Conservation (phyloP, 2,797 vertebrate genomes). For the Spondyliosoma cantharus region DNA sequence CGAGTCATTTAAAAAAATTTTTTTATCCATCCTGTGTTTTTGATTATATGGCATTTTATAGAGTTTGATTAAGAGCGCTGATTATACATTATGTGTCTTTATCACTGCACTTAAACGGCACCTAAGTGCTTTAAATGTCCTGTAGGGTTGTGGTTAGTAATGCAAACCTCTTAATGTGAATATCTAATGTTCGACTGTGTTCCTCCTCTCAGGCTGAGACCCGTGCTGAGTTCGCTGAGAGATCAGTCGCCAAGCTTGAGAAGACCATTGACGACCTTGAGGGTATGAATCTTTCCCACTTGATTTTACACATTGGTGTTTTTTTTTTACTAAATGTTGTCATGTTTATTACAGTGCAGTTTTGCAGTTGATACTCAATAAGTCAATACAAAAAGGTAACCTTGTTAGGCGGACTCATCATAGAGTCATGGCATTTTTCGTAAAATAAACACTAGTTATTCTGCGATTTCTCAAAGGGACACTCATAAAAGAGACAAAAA, state of each 20-base stretch:
- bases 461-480: neutral
- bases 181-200: constrained; percentile 53
- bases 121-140: neutral
- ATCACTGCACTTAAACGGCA: neutral
- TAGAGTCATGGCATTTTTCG: neutral
- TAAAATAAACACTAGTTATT: neutral
- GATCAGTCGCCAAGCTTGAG: constrained; percentile 98
- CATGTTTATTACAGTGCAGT: neutral
- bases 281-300: constrained; percentile 86
- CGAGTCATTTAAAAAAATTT: neutral
- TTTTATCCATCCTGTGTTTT: neutral
- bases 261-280: constrained; percentile 99
- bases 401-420: neutral
- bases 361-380: neutral
- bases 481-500: neutral
- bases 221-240: constrained; percentile 98
- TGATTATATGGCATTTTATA: neutral
- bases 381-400: neutral
- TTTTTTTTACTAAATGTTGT: neutral
- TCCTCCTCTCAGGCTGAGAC: constrained; percentile 91
- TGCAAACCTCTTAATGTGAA: constrained; percentile 21
- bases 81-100: neutral
- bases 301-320: constrained; percentile 17
- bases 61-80: constrained; percentile 8
- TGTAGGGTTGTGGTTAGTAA: constrained; percentile 7